Evolutionary conservation across 2,888 invertebrate species (phyloP).

Genomic region (Drosophila vallismaia): DNA sequence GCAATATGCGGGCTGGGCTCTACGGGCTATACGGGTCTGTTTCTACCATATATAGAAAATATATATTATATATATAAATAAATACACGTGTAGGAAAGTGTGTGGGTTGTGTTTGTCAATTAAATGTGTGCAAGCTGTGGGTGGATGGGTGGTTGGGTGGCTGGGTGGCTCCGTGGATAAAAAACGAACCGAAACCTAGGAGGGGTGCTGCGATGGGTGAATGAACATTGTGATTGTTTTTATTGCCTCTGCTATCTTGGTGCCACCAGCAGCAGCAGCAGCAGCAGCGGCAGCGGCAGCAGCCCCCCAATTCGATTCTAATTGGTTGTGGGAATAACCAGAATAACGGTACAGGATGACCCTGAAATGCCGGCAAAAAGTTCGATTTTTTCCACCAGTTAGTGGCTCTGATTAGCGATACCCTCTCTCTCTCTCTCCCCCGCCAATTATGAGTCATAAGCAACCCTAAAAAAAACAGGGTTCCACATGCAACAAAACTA

Average conservation of each 20-base stretch:
- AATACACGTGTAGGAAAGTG: neutral
- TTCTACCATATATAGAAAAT: neutral
- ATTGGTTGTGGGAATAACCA: constrained; percentile 32
- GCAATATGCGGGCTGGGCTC: neutral
- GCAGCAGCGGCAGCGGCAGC: neutral
- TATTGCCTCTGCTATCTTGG: constrained; percentile 22
- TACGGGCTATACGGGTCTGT: too few relatives aligned
- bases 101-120: constrained; percentile 27
- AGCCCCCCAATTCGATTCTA: constrained; percentile 18
- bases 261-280: neutral
- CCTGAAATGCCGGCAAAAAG: constrained; percentile 25
- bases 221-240: constrained; percentile 23
- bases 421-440: too few relatives aligned
- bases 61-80: neutral
- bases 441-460: constrained; percentile 28
- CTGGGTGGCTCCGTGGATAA: neutral
- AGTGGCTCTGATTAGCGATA: neutral
- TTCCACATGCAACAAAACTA: constrained; percentile 6
- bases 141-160: neutral
- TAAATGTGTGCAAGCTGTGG: constrained; percentile 6
- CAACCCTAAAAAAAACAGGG: constrained; percentile 4
- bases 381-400: constrained; percentile 11
- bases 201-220: neutral
- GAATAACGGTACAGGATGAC: constrained; percentile 4
- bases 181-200: neutral